phyloP scores from a whole-genome alignment of 2,113 vertebrate genomes.

The Eonycteris spelaea region DNA sequence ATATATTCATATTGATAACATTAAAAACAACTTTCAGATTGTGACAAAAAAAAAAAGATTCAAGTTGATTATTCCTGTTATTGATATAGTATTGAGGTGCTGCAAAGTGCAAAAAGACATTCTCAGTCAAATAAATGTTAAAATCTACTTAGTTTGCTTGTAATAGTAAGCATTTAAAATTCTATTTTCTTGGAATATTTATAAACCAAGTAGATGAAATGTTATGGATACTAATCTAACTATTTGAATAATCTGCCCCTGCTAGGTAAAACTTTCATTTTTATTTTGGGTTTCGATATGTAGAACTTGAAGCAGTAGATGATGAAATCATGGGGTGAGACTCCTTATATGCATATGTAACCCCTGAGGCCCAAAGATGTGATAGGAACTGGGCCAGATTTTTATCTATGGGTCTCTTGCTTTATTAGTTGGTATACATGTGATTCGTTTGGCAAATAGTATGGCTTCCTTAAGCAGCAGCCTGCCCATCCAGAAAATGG shows the following conservation, averaged over 20 bases:
- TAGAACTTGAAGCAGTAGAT: background rate
- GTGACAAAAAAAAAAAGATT: background rate
- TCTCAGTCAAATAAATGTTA: conserved; percentile 5
- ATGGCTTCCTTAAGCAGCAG: background rate
- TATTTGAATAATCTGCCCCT: background rate
- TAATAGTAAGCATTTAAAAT: background rate
- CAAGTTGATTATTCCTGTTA: background rate
- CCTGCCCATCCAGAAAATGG: background rate
- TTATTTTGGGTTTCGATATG: background rate
- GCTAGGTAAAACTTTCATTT: background rate
- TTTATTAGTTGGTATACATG: background rate
- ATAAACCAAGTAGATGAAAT: background rate
- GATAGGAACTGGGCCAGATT: background rate
- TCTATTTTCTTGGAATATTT: conserved; percentile 17
- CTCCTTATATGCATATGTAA: background rate
- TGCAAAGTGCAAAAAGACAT: background rate
- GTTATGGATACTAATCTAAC: background rate
- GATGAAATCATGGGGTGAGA: background rate
- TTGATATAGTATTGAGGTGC: background rate
- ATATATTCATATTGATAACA: background rate
- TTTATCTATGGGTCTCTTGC: background rate
- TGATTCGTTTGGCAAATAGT: background rate
- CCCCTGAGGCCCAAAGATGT: background rate
- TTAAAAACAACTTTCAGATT: background rate
- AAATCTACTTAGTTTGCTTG: background rate